Conservation (phyloP, 1,140 invertebrate genomes). For the Drosophila auraria region DNA sequence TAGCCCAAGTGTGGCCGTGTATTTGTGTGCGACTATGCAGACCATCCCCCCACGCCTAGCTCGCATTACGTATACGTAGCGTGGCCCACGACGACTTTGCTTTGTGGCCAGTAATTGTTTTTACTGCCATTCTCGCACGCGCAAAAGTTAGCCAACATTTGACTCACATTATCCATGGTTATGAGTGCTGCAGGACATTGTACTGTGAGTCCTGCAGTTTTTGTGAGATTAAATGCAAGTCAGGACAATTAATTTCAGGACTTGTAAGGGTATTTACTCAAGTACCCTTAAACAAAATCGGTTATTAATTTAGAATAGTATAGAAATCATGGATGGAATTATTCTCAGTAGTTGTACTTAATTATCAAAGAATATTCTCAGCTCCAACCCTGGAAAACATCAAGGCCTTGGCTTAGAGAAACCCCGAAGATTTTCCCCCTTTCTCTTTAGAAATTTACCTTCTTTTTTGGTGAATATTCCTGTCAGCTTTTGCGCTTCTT, state of each 20-base stretch:
- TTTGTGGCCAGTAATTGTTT: constrained; percentile 77
- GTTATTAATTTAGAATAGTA: too few species aligned
- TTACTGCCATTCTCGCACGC: constrained; percentile 64
- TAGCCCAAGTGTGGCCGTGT: constrained; percentile 64
- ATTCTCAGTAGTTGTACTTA: neutral
- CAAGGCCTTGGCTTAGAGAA: neutral
- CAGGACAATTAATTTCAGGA: constrained; percentile 17
- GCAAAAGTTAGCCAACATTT: constrained; percentile 42
- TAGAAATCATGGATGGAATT: too few species aligned
- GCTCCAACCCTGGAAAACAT: neutral
- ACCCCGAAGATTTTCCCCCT: neutral
- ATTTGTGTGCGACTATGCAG: constrained; percentile 22
- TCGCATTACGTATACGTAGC: constrained; percentile 69
- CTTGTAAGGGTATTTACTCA: neutral
- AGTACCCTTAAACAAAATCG: too few species aligned
- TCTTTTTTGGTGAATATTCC: neutral
- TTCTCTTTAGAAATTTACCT: neutral
- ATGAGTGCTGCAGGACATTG: constrained; percentile 34
- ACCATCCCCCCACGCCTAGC: constrained; percentile 3
- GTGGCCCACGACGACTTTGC: constrained; percentile 53
- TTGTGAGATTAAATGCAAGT: constrained; percentile 26
- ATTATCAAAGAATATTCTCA: neutral
- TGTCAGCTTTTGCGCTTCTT: constrained; percentile 30
- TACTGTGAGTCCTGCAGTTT: constrained; percentile 17
- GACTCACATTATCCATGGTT: constrained; percentile 21